These are phyloP conservation scores for Macrotis lagotis DNA, from an alignment of 2,113 vertebrate species.

Conservation along the genomic window DNA sequence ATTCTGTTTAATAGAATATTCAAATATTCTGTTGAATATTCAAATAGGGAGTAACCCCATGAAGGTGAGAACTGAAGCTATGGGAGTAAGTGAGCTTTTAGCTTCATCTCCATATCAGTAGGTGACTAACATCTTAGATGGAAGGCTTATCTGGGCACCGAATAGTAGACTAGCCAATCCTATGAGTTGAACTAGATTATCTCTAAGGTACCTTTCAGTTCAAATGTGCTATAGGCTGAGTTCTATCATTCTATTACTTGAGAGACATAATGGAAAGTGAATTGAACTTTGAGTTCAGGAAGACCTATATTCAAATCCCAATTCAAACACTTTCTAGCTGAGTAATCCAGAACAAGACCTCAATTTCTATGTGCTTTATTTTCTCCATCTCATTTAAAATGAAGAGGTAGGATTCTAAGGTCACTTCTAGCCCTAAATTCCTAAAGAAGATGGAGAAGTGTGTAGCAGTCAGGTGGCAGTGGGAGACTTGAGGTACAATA, in stretches of 20 bases:
- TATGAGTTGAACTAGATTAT: neutral
- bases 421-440: neutral
- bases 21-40: neutral
- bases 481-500: no score
- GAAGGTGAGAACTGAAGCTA: neutral
- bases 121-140: neutral
- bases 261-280: neutral
- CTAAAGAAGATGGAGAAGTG: neutral
- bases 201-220: neutral
- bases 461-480: no score
- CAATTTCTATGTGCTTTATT: neutral
- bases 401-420: neutral
- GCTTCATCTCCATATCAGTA: neutral
- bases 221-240: neutral
- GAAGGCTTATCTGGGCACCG: neutral
- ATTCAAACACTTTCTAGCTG: neutral
- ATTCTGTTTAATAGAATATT: neutral
- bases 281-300: neutral
- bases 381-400: neutral
- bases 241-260: neutral
- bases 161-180: neutral
- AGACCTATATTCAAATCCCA: neutral
- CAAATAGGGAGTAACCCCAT: neutral
- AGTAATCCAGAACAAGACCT: neutral
- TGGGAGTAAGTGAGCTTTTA: neutral